Evolutionary conservation across 2,113 vertebrate species (phyloP), one percentile per base, ranked within the genome.

Genomic region (Octodon degus): DNA sequence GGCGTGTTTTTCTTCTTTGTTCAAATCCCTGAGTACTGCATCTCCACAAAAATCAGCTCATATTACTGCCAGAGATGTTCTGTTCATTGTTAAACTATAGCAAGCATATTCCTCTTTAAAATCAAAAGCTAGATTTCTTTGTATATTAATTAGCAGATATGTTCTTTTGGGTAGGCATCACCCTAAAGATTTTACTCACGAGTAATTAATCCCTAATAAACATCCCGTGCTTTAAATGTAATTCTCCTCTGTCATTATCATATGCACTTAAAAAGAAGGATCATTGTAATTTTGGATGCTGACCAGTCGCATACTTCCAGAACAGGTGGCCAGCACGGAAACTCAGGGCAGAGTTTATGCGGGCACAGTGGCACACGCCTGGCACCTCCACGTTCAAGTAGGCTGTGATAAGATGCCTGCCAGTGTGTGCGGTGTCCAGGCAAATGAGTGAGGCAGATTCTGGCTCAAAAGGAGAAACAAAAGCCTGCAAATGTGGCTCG

Each of bases 21-120:
- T 96, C 92, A 96, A 94, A 89, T 77, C 19, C 20, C 79, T 93
- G 34, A 37, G 62, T 90, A 13, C 67, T 85, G 60, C 7, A 90
- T 53, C 30, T 95, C 37, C 8, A 14, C 83, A 89, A 91, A 92
- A 83, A 84, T 82, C 11, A 58, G 43, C 47, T 94, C 43, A 80
- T 30, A 92, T 89, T 93, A 53, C 62, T 47, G 17, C n/a, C 60
- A 47, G 92, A 88, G 7, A 92, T 74, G 2, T 32, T 93, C 60
- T 92, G n/a, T 72, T 72, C 94, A 90, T 79, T 47, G 13, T 55
- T 55, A 92, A 67, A 82, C 12, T 30, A 77, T 17, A 16, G 14
- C 84, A 85, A 88, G 82, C 83, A 10, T 47, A 93, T 60, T 86
- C 74, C 62, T 89, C 93, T 97, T 91, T 93, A 58, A 1, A 82